Evolutionary conservation across 1,140 invertebrate species (phyloP).

Genomic region (Drosophila melanica): DNA sequence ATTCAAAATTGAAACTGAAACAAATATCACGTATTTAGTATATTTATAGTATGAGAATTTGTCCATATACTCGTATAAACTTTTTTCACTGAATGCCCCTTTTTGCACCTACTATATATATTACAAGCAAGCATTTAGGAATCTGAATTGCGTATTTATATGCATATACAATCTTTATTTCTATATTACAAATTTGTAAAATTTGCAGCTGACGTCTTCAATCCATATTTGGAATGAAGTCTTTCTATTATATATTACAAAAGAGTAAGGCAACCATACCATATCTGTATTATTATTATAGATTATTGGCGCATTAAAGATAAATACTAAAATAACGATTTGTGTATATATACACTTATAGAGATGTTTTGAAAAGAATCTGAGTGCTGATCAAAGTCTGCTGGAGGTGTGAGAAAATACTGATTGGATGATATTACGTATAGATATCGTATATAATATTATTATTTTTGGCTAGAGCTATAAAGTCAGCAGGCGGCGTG

Average conservation of each 20-base stretch:
- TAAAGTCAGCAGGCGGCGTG: slow-evolving; percentile 1
- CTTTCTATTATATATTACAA: slow-evolving; percentile 13
- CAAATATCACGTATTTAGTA: too few species aligned
- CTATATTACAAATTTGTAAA: slow-evolving; percentile 1
- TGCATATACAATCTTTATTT: not conserved
- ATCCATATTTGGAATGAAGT: slow-evolving; percentile 18
- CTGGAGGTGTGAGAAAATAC: slow-evolving; percentile 32
- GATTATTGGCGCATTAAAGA: slow-evolving; percentile 3
- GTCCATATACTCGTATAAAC: not conserved
- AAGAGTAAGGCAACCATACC: not conserved
- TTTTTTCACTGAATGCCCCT: not conserved
- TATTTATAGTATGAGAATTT: too few species aligned
- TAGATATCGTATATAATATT: slow-evolving; percentile 2
- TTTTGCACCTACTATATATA: not conserved
- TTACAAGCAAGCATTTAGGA: not conserved
- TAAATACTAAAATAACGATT: slow-evolving; percentile 3
- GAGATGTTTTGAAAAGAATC: slow-evolving; percentile 1
- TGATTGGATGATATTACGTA: slow-evolving; percentile 5
- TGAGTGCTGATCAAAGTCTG: slow-evolving; percentile 26
- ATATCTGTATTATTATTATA: not conserved
- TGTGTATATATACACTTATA: slow-evolving; percentile 16
- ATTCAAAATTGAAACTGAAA: too few species aligned
- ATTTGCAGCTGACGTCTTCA: slow-evolving; percentile 2
- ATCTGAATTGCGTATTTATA: not conserved
- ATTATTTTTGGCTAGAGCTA: slow-evolving; percentile 59